phyloP scores from a whole-genome alignment of 2,113 vertebrate genomes.

The Crypturellus undulatus region DNA sequence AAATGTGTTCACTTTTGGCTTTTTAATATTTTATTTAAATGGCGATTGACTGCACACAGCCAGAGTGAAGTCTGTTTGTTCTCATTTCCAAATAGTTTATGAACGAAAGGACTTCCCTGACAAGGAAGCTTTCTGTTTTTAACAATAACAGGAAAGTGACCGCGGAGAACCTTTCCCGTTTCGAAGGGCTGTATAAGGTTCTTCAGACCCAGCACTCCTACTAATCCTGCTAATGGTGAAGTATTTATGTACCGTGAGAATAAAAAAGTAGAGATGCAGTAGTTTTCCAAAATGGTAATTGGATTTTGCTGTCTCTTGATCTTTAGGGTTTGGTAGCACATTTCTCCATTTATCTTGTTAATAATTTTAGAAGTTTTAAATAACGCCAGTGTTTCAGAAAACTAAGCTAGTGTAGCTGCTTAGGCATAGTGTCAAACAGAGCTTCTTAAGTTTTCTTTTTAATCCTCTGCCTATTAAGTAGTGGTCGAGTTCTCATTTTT shows the following conservation, averaged over 20 bases:
- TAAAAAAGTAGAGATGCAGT: background rate
- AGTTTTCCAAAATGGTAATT: background rate
- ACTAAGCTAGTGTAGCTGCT: background rate
- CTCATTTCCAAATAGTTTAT: conserved; percentile 13
- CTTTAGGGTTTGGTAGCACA: background rate
- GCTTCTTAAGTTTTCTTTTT: background rate
- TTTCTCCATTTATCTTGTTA: background rate
- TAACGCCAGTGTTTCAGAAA: background rate
- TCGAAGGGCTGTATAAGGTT: background rate
- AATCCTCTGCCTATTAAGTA: background rate
- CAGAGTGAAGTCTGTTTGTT: conserved; percentile 10
- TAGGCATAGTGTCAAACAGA: background rate
- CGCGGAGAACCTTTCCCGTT: background rate
- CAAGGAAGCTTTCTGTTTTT: conserved; percentile 20
- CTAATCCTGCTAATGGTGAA: background rate
- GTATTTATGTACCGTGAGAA: background rate
- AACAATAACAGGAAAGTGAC: conserved; percentile 76
- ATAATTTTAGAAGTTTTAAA: background rate
- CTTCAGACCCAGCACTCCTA: background rate
- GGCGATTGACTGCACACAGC: background rate
- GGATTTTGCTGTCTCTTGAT: background rate
- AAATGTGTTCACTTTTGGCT: background rate
- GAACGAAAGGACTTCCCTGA: conserved; percentile 28
- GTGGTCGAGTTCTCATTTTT: background rate
- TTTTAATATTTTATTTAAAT: background rate